A percentile compares a stretch with the other conserved stretches of the same genome.
Conservation (phyloP, 2,888 invertebrate genomes). For the Imbricaverruca yamaguchii region DNA sequence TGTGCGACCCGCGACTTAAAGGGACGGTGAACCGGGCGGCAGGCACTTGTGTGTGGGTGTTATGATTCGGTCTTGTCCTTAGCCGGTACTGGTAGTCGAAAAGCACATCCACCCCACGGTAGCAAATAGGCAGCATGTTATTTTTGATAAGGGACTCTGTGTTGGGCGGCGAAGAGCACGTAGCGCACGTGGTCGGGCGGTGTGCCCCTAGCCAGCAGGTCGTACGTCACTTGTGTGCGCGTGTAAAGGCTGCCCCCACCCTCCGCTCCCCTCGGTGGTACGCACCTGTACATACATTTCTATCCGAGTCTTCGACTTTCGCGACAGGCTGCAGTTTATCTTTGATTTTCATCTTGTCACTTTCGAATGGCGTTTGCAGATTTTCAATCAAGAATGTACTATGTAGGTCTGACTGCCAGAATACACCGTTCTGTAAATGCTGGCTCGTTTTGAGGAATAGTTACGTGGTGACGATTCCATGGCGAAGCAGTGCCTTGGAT, state of each 20-base stretch:
- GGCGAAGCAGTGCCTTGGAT: too few relatives aligned
- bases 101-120: background rate
- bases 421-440: background rate
- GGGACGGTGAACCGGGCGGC: background rate
- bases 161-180: background rate
- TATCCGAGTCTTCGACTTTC: background rate
- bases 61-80: background rate
- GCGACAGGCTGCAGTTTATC: background rate
- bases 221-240: too few relatives aligned
- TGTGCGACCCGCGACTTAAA: too few relatives aligned
- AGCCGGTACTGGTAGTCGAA: background rate
- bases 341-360: background rate
- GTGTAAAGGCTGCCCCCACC: too few relatives aligned
- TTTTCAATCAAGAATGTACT: background rate
- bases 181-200: background rate
- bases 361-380: background rate
- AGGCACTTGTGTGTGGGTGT: background rate
- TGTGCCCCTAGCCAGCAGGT: too few relatives aligned
- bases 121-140: constrained; percentile 9
- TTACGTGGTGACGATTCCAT: too few relatives aligned
- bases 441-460: too few relatives aligned
- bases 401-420: background rate
- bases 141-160: constrained; percentile 20
- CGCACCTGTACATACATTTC: background rate
- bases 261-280: too few relatives aligned